Percentiles rank a stretch among this genome's conserved stretches.
Conservation (phyloP, 2,797 vertebrate genomes). For the Microctenopoma stevenorrisi region DNA sequence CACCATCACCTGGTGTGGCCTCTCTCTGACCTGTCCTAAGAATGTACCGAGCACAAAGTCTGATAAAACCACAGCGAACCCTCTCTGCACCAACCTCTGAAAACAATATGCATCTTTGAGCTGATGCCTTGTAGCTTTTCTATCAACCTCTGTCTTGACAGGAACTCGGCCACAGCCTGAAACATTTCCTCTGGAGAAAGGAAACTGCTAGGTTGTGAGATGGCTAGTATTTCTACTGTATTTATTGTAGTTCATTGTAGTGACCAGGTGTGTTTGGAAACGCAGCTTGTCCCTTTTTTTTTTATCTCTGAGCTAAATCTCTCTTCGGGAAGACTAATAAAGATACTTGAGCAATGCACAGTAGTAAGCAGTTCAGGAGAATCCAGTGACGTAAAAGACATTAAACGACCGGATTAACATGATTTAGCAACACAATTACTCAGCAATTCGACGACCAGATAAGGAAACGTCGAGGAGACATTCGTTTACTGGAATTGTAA, state of each 20-base stretch:
- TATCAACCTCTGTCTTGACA: conserved; percentile 14
- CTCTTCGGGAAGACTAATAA: too few relatives aligned
- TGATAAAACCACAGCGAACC: conserved; percentile 15
- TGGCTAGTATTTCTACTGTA: too few relatives aligned
- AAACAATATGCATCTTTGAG: conserved; percentile 1
- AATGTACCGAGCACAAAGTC: conserved; percentile 19
- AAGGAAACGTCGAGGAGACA: background rate
- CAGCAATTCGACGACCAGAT: background rate
- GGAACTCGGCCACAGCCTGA: background rate
- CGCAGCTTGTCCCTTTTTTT: too few relatives aligned
- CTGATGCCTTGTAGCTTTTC: background rate
- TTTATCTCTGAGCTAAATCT: too few relatives aligned
- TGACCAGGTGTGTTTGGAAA: too few relatives aligned
- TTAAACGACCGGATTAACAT: conserved; percentile 21
- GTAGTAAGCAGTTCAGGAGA: too few relatives aligned
- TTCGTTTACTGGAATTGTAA: background rate
- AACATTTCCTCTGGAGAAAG: background rate
- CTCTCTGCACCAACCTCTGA: background rate
- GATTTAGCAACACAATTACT: background rate
- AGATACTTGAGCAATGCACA: too few relatives aligned
- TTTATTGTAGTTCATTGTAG: too few relatives aligned
- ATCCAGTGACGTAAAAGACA: background rate
- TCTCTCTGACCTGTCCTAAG: conserved; percentile 48
- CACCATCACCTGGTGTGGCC: conserved; percentile 24
- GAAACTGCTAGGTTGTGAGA: too few relatives aligned